These are phyloP conservation scores for Limanda limanda DNA, from an alignment of 2,113 vertebrate species.

Conservation along the genomic window DNA sequence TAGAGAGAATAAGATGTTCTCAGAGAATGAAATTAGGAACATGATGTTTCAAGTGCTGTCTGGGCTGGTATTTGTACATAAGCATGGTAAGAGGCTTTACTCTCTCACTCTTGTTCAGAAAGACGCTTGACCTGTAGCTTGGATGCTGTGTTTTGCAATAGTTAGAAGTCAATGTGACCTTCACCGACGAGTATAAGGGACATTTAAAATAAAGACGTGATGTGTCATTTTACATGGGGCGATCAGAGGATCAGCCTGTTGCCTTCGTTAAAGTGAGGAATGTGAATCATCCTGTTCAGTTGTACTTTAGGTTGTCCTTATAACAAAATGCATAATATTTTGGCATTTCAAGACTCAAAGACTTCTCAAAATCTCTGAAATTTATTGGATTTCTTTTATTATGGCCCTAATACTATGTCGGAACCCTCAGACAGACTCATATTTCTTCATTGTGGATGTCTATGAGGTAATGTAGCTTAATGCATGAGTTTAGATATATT, in stretches of 20 bases:
- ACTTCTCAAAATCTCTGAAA: too few relatives aligned
- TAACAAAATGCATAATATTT: too few relatives aligned
- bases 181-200: too few relatives aligned
- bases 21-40: slow-evolving; percentile 85
- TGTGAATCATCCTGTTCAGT: too few relatives aligned
- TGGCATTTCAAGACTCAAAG: too few relatives aligned
- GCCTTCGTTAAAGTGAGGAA: too few relatives aligned
- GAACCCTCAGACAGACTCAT: neutral
- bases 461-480: neutral
- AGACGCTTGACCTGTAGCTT: slow-evolving; percentile 5
- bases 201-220: too few relatives aligned
- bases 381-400: too few relatives aligned
- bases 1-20: slow-evolving; percentile 84
- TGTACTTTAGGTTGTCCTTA: too few relatives aligned
- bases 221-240: too few relatives aligned
- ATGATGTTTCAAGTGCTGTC: slow-evolving; percentile 82
- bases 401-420: too few relatives aligned
- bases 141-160: slow-evolving; percentile 15
- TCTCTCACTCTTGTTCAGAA: slow-evolving; percentile 19
- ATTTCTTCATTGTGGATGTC: neutral
- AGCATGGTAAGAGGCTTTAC: slow-evolving; percentile 77
- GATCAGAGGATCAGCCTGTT: too few relatives aligned
- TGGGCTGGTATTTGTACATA: slow-evolving; percentile 84
- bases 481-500: neutral
- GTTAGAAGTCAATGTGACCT: neutral